phyloP scores from a whole-genome alignment of 1,140 invertebrate genomes.

The Drosophila albomicans region DNA sequence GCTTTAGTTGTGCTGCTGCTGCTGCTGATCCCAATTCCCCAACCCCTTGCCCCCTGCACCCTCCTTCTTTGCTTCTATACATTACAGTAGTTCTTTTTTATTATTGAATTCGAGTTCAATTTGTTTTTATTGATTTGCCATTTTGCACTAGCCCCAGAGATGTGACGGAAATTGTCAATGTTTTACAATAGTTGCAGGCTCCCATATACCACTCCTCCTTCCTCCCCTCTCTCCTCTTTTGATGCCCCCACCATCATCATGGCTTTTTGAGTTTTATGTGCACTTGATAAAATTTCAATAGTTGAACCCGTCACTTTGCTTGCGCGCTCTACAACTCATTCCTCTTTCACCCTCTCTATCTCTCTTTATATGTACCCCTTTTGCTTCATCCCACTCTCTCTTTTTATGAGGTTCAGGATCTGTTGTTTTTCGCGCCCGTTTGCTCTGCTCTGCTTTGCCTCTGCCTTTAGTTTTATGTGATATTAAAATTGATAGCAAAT shows the following conservation, averaged over 20 bases:
- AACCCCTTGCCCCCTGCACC: background rate
- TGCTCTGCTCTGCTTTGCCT: conserved; percentile 55
- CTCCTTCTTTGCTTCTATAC: conserved; percentile 21
- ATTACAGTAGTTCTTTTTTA: conserved; percentile 49
- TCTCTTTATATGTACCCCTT: background rate
- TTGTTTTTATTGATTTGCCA: conserved; percentile 84
- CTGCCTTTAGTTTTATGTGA: conserved; percentile 79
- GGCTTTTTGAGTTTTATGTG: conserved; percentile 82
- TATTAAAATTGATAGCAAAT: conserved; percentile 83
- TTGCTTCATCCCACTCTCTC: background rate
- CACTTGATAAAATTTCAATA: conserved; percentile 83
- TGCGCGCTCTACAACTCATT: too few relatives aligned
- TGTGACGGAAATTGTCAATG: conserved; percentile 84
- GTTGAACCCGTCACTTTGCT: conserved; percentile 43
- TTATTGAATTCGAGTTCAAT: conserved; percentile 84
- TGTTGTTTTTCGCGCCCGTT: conserved; percentile 72
- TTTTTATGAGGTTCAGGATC: conserved; percentile 5
- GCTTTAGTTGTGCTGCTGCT: conserved; percentile 41
- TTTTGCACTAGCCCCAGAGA: conserved; percentile 80
- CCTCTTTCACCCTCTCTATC: background rate
- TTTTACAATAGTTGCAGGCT: conserved; percentile 78
- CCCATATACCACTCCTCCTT: conserved; percentile 24
- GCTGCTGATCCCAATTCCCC: conserved; percentile 55
- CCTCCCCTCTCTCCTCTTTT: background rate
- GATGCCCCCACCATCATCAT: conserved; percentile 66